Base-by-base conservation (phyloP, 2,888 invertebrate species). In the Chalcosyrphus nemorum region DNA sequence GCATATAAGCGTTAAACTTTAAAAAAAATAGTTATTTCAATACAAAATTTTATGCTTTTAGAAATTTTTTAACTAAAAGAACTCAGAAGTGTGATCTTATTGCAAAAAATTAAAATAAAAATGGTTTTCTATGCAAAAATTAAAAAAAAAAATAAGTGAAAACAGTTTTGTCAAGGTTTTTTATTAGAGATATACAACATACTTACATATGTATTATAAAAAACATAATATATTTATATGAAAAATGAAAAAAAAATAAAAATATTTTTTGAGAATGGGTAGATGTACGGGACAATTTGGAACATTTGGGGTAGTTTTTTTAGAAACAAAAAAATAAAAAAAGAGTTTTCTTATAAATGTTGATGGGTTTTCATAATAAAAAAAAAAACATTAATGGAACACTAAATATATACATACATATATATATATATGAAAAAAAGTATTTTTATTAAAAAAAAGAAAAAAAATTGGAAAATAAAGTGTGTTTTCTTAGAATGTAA, bases 21-120 rank as follows among this genome's bases (percentile, higher is more conserved):
- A 47, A 77, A 32, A 47, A 54, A 70, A 54, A 21, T 41, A 45
- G 56, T 75, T 76, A 52, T 65, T 71, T 65, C 13, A 38, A 43
- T 9, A 57, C 29, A 80, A 74, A 78, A 61, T 63, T 68, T 41
- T 84, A 52, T 80, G 84, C 84, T 84, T 82, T 80, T 84, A 68
- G 74, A 80, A 84, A 63, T 84, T 78, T 84, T 80, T 84, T 75
- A 84, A 80, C 74, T 70, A 72, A 75, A 84, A 84, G 84, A 84
- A 84, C 84, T 84, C 84, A 84, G 84, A 84, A 80, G 74, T 80
- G 84, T 84, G 84, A 84, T 84, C 74, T 59, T 57, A 63, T 70
- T 80, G 70, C 68, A 80, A 84, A 80, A 68, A 68, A 63, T 21
- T 41, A 29, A 24, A 24, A 81, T 35, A 52, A 74, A 80, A 80